A percentile compares a stretch with the other conserved stretches of the same genome.
phyloP scores from a whole-genome alignment of 2,113 vertebrate species.

The Elaphurus davidianus region DNA sequence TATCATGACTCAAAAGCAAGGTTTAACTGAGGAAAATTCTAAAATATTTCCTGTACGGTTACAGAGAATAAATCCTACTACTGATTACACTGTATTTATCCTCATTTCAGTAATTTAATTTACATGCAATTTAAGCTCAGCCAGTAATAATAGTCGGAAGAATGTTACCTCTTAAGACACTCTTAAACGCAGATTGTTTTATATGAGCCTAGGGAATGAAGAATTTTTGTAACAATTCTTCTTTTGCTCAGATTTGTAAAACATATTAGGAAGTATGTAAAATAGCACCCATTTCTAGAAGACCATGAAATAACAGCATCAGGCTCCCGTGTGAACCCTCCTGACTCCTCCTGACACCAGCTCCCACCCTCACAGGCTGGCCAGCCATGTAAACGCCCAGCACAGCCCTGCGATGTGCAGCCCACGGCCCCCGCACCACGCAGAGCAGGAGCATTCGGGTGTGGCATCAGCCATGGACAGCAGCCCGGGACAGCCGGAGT shows the following conservation, averaged over 20 bases:
- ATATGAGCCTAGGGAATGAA: background rate
- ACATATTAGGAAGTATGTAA: accelerated
- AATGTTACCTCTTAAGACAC: background rate
- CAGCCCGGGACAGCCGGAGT: background rate
- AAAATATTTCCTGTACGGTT: background rate
- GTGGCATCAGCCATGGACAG: accelerated
- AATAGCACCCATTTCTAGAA: background rate
- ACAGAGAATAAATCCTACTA: background rate
- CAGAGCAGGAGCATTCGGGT: accelerated
- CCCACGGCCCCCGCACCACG: accelerated
- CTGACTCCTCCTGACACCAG: accelerated
- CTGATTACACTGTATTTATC: background rate
- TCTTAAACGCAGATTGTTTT: background rate
- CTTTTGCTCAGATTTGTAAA: background rate
- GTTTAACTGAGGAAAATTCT: background rate
- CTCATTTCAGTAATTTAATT: background rate
- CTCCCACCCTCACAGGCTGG: accelerated
- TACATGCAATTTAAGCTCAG: background rate
- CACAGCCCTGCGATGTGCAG: accelerated
- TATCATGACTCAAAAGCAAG: background rate
- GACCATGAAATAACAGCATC: no score
- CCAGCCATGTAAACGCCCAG: accelerated
- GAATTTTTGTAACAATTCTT: background rate
- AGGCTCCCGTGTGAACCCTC: accelerated
- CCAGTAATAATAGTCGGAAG: background rate